Conservation (phyloP, 1,140 invertebrate species). For the Dryas iulia region DNA sequence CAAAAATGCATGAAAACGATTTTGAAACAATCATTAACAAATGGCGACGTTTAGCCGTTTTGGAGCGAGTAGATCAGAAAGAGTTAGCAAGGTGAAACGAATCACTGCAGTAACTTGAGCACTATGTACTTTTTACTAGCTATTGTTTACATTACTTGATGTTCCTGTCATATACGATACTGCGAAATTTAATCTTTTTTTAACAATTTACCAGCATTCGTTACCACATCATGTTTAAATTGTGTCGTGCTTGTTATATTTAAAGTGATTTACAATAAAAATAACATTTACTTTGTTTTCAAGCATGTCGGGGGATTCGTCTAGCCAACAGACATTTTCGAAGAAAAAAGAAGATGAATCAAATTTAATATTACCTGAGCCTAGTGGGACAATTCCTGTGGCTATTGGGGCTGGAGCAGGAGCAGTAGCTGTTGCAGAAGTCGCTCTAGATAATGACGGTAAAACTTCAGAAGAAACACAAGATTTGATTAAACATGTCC, state of each 20-base stretch:
- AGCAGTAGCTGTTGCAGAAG: conserved; percentile 34
- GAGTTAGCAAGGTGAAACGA: conserved; percentile 56
- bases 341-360: conserved; percentile 60
- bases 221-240: background rate
- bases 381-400: conserved; percentile 32
- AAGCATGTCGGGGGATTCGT: conserved; percentile 65
- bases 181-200: conserved; percentile 41
- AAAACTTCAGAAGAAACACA: conserved; percentile 46
- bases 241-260: background rate
- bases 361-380: conserved; percentile 46
- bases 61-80: conserved; percentile 41
- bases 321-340: conserved; percentile 39
- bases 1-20: conserved; percentile 68
- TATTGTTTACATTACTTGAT: conserved; percentile 39
- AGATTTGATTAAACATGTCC: conserved; percentile 43
- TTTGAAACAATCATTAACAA: conserved; percentile 67
- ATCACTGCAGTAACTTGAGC: conserved; percentile 29
- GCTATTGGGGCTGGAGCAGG: conserved; percentile 37
- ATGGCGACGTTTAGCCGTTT: conserved; percentile 66
- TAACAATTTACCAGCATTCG: background rate
- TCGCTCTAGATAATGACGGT: conserved; percentile 32
- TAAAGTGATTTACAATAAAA: background rate
- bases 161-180: conserved; percentile 6
- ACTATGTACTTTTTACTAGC: conserved; percentile 34
- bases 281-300: conserved; percentile 16